Conservation (phyloP, 2,113 vertebrate genomes). For the Zingel zingel region DNA sequence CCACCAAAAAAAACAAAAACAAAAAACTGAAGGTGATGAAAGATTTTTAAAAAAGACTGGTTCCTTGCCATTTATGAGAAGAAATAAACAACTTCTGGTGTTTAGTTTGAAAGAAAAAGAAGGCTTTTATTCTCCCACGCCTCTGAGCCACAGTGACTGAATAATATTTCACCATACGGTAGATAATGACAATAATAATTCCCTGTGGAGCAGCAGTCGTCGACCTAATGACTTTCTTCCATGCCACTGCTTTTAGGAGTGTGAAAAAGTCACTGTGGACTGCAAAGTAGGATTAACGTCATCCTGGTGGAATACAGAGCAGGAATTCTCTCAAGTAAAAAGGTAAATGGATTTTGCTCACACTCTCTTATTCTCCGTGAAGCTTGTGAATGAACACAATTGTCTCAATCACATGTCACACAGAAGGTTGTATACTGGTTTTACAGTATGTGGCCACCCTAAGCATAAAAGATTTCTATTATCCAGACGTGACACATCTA, state of each 20-base stretch:
- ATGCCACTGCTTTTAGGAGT: conserved; percentile 57
- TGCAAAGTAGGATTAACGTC: conserved; percentile 71
- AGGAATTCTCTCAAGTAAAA: conserved; percentile 52
- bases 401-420: conserved; percentile 35
- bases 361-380: conserved; percentile 26
- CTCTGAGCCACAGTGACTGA: conserved; percentile 8
- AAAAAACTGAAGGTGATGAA: conserved; percentile 5
- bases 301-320: conserved; percentile 50
- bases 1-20: not conserved
- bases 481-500: conserved; percentile 1
- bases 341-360: conserved; percentile 59
- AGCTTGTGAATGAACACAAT: conserved; percentile 29
- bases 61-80: not conserved
- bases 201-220: conserved; percentile 34
- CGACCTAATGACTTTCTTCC: conserved; percentile 63
- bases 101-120: conserved; percentile 16
- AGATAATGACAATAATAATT: conserved; percentile 49
- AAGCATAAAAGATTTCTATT: not conserved
- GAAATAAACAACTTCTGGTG: conserved; percentile 22
- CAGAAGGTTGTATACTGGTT: not conserved
- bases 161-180: conserved; percentile 30
- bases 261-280: conserved; percentile 51
- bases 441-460: not conserved
- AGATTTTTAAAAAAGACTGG: conserved; percentile 6
- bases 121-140: conserved; percentile 31